A percentile compares a stretch with the other conserved stretches of the same genome.
phyloP scores from a whole-genome alignment of 2,888 invertebrate species.

The Opisthograptis luteolata region DNA sequence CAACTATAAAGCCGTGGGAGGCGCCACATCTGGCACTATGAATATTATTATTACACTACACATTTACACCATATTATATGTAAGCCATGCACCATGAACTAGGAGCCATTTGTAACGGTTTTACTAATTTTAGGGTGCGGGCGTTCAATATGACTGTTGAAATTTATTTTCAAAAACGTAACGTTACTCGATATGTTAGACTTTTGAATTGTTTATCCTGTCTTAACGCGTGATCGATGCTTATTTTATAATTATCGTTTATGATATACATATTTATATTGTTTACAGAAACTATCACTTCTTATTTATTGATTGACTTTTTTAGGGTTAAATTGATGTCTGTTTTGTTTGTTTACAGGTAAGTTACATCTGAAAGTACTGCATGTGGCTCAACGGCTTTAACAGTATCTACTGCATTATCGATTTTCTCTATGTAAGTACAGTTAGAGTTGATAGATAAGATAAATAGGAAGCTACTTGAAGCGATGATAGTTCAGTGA shows the following conservation, averaged over 20 bases:
- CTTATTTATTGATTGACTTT: neutral
- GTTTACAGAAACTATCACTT: neutral
- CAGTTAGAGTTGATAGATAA: too few species aligned
- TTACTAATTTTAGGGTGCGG: slow-evolving; percentile 35
- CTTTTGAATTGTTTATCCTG: too few species aligned
- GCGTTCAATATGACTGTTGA: slow-evolving; percentile 19
- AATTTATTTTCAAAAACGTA: slow-evolving; percentile 7
- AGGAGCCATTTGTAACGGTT: slow-evolving; percentile 39
- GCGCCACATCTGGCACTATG: slow-evolving; percentile 49
- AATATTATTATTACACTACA: slow-evolving; percentile 29
- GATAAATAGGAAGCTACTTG: too few species aligned
- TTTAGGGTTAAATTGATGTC: neutral
- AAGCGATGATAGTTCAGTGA: too few species aligned
- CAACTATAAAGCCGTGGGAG: slow-evolving; percentile 51
- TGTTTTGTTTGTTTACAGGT: slow-evolving; percentile 33
- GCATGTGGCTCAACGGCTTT: neutral
- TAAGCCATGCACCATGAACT: slow-evolving; percentile 26
- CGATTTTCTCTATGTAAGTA: neutral
- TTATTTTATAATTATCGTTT: too few species aligned
- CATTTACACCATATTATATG: slow-evolving; percentile 23
- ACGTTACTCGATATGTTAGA: slow-evolving; percentile 17
- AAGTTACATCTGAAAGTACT: slow-evolving; percentile 9
- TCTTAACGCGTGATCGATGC: too few species aligned
- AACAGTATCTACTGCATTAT: neutral
- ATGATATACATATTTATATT: too few species aligned